Base-by-base conservation (phyloP, 2,113 vertebrate species). In the Elephas maximus region DNA sequence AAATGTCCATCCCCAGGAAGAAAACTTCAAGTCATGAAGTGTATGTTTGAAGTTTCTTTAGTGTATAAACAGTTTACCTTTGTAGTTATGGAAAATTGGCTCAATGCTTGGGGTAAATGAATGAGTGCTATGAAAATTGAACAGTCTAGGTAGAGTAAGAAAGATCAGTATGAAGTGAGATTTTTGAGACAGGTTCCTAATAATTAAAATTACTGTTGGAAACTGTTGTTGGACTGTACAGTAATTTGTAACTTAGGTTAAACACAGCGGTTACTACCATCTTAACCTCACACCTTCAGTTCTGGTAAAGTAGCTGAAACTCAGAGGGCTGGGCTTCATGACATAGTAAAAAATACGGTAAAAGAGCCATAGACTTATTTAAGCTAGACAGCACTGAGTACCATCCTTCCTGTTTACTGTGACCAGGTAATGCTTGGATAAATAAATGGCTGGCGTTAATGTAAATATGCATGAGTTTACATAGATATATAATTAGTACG, bases 381-480 rank as follows among this genome's bases (percentile, higher is more conserved):
- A 48, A 91, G 26, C 30, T 44, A 45, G 15, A 51, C 45, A 78
- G 11, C 26, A 30, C 2, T 51, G 45, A 48, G 76, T 69, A 0
- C 3, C 6, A 24, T 57, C 1, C 17, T 41, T 88, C 63, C 21
- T 23, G 9, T 44, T 87, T 77, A 88, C 33, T 26, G 5, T 48
- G 23, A 80, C 74, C 17, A 87, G 15, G 28, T 90, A 92, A 84
- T 84, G 23, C 8, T 26, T 95, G 71, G 80, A 88, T 88, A 88
- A 92, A 83, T 92, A 76, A 57, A 57, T 45, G 12, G 45, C 30
- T 76, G 23, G 53, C 44, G 91, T 93, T 83, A 90, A 85, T 44
- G 94, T 48, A 90, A 67, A 65, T 73, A 30, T 94, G 84, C 80
- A 41, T 92, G 69, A 94, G 4, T 81, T 90, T 67, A 88, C 24